Evolutionary conservation across 2,888 invertebrate genomes (phyloP).

Genomic region (Pheosia gnoma): DNA sequence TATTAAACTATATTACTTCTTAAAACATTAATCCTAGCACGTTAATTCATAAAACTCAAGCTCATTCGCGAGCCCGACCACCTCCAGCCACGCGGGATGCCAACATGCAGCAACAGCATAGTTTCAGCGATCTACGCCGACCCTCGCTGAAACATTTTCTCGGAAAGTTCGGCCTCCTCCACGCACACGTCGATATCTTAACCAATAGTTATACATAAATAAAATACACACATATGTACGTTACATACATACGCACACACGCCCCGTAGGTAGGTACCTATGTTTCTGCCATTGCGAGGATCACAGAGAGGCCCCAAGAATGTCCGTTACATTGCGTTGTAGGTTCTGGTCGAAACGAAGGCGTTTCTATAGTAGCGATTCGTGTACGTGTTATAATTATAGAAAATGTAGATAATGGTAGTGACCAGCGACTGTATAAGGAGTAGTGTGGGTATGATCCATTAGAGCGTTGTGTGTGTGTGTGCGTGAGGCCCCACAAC

Average conservation of each 20-base stretch:
- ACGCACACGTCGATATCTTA: conserved; percentile 48
- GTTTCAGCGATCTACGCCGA: conserved; percentile 30
- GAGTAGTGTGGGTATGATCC: conserved; percentile 43
- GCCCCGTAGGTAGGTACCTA: conserved; percentile 47
- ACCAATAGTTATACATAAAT: conserved; percentile 43
- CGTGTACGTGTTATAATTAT: conserved; percentile 35
- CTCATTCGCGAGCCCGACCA: background rate
- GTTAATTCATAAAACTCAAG: conserved; percentile 6
- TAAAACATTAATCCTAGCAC: conserved; percentile 19
- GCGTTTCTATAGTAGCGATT: conserved; percentile 15
- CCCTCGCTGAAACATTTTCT: conserved; percentile 54
- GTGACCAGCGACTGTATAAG: conserved; percentile 38
- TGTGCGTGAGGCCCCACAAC: conserved; percentile 45
- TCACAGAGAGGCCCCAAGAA: conserved; percentile 47
- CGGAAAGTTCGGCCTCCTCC: conserved; percentile 54
- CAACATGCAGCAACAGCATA: conserved; percentile 20
- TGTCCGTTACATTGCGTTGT: conserved; percentile 54
- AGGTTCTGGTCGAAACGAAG: conserved; percentile 22
- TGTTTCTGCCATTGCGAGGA: conserved; percentile 50
- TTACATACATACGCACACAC: conserved; percentile 40
- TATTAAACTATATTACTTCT: conserved; percentile 31
- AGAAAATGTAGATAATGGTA: conserved; percentile 38
- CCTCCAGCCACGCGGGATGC: background rate
- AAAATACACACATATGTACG: conserved; percentile 38
- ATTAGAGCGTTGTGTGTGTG: conserved; percentile 37